These are phyloP conservation scores for Acropora yongei DNA, from an alignment of 64 coral and sea anemone genomes.

Conservation along the genomic window DNA sequence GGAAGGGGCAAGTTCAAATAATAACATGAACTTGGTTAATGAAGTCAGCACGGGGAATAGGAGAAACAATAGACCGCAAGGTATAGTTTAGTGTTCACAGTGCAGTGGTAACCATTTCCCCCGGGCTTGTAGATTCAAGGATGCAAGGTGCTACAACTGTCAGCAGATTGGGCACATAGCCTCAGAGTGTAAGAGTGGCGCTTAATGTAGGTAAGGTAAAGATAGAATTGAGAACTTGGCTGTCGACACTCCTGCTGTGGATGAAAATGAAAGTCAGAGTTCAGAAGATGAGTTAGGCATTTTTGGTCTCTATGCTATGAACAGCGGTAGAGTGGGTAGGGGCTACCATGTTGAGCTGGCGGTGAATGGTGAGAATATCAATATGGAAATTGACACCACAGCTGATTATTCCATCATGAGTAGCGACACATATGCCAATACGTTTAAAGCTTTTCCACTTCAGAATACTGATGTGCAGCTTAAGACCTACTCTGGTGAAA, in stretches of 20 bases:
- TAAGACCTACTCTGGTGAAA: constrained; percentile 12
- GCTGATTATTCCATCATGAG: background rate
- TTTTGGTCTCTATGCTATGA: background rate
- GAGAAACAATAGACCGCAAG: background rate
- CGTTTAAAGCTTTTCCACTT: background rate
- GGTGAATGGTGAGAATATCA: background rate
- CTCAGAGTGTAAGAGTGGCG: background rate
- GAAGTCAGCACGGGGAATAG: background rate
- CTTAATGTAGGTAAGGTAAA: background rate
- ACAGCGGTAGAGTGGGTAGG: background rate
- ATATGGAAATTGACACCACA: constrained; percentile 7
- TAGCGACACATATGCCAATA: background rate
- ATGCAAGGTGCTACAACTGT: background rate
- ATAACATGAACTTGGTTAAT: background rate
- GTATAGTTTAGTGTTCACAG: too few species aligned
- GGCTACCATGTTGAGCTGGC: background rate
- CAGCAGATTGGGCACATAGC: constrained; percentile 9
- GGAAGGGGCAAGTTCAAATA: background rate
- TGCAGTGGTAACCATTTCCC: background rate
- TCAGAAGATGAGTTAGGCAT: background rate
- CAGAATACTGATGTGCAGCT: constrained; percentile 6
- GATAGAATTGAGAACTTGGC: background rate
- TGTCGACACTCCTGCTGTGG: too few species aligned
- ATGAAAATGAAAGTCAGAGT: background rate
- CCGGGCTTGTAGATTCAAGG: background rate